A percentile compares a stretch with the other conserved stretches of the same genome.
These are phyloP conservation scores for Chloropsis hardwickii DNA, from an alignment of 2,113 vertebrate genomes.

Conservation along the genomic window DNA sequence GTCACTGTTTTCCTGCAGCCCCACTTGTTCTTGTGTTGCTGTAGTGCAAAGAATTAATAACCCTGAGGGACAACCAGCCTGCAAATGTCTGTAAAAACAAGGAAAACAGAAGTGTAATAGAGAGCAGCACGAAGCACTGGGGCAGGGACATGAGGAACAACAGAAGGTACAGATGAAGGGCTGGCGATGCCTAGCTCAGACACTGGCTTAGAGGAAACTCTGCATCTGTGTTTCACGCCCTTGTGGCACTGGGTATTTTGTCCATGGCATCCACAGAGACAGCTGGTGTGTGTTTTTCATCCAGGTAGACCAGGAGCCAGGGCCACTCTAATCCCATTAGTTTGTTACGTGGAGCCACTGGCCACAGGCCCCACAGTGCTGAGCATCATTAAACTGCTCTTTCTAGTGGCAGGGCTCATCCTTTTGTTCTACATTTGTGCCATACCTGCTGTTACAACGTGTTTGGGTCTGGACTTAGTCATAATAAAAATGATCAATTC, in stretches of 20 bases:
- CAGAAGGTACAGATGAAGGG: neutral
- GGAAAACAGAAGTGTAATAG: neutral
- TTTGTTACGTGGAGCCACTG: neutral
- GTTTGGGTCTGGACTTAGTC: neutral
- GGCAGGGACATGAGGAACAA: neutral
- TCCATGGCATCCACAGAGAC: neutral
- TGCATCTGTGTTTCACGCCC: neutral
- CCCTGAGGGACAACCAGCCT: neutral
- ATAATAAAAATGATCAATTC: neutral
- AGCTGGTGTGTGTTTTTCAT: neutral
- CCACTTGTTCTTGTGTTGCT: neutral
- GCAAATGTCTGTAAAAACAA: neutral
- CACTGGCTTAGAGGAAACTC: neutral
- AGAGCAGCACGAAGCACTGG: neutral
- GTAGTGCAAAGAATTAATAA: neutral
- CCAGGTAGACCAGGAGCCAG: neutral
- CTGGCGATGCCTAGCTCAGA: neutral
- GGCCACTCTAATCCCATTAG: neutral
- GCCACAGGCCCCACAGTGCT: neutral
- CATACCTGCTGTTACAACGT: neutral
- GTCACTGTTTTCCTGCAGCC: neutral
- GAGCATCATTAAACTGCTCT: neutral
- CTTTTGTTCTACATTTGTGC: neutral
- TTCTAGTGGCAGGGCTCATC: neutral
- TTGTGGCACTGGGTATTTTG: neutral